Percentiles rank a stretch among this genome's conserved stretches.
phyloP scores from a whole-genome alignment of 2,113 vertebrate genomes.

The Xiphorhynchus elegans region DNA sequence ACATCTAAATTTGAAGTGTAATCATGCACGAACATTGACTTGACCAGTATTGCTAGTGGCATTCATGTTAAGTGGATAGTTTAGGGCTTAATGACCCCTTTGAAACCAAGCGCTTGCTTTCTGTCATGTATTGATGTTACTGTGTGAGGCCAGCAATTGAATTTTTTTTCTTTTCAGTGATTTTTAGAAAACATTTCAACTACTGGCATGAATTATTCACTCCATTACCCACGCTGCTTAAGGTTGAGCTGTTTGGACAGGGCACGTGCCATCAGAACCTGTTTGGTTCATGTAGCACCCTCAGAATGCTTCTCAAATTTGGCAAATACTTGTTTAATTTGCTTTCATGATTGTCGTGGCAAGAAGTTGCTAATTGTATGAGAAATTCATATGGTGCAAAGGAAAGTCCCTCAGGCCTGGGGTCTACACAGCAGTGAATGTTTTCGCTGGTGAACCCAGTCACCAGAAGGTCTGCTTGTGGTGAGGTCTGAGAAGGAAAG shows the following conservation, averaged over 20 bases:
- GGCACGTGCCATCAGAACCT: neutral
- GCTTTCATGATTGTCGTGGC: fast-evolving
- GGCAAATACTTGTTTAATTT: neutral
- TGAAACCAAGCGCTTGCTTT: conserved; percentile 19
- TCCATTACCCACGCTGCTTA: neutral
- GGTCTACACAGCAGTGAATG: neutral
- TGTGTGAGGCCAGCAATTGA: neutral
- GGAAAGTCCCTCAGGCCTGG: neutral
- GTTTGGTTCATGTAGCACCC: neutral
- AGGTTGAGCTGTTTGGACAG: neutral
- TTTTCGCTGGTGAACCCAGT: neutral
- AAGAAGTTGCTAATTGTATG: neutral
- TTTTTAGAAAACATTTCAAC: neutral
- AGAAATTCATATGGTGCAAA: neutral
- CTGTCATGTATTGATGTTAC: neutral
- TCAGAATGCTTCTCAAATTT: neutral
- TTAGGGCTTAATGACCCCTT: conserved; percentile 52
- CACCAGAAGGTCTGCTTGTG: neutral
- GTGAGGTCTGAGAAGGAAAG: neutral
- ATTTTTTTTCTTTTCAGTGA: neutral
- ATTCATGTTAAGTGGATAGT: conserved; percentile 13
- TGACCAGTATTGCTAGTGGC: conserved; percentile 39
- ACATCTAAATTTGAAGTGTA: conserved; percentile 22
- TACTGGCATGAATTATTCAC: neutral
- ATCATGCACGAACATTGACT: conserved; percentile 52